phyloP scores from a whole-genome alignment of 2,888 invertebrate species.

The Serripes groenlandicus region DNA sequence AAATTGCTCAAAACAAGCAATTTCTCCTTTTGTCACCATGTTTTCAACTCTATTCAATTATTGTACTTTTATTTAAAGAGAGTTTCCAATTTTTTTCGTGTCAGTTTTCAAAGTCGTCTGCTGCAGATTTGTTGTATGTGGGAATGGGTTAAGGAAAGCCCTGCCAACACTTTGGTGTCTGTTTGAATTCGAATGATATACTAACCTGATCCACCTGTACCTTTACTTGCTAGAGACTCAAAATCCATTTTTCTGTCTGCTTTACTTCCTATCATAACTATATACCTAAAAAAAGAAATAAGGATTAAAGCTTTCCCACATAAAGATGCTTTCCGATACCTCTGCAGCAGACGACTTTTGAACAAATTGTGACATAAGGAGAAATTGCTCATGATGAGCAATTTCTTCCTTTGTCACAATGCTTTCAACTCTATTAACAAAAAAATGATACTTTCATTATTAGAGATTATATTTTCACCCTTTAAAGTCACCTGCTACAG shows the following conservation, averaged over 20 bases:
- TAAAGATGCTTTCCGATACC: not conserved
- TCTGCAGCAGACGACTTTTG: not conserved
- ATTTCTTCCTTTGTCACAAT: not conserved
- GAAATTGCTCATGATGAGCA: not conserved
- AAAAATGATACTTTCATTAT: not conserved
- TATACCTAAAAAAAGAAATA: slow-evolving; percentile 71
- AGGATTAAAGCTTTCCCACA: not conserved
- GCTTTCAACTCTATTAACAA: not conserved
- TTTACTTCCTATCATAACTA: slow-evolving; percentile 71
- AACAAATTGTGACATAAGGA: not conserved
- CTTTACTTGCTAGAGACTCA: slow-evolving; percentile 76
- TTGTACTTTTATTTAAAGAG: no score
- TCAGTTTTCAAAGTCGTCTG: no score
- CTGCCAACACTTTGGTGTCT: not conserved
- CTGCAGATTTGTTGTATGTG: no score
- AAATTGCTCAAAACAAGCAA: no score
- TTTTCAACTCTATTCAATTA: no score
- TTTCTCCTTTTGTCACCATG: no score
- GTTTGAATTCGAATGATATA: no score
- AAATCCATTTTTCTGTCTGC: slow-evolving; percentile 68
- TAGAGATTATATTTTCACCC: no score
- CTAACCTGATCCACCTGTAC: slow-evolving; percentile 82
- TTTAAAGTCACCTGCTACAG: no score
- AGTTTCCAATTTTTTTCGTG: no score
- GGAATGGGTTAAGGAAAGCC: no score